phyloP scores from a whole-genome alignment of 2,888 invertebrate species.

The Agonum fuliginosum region DNA sequence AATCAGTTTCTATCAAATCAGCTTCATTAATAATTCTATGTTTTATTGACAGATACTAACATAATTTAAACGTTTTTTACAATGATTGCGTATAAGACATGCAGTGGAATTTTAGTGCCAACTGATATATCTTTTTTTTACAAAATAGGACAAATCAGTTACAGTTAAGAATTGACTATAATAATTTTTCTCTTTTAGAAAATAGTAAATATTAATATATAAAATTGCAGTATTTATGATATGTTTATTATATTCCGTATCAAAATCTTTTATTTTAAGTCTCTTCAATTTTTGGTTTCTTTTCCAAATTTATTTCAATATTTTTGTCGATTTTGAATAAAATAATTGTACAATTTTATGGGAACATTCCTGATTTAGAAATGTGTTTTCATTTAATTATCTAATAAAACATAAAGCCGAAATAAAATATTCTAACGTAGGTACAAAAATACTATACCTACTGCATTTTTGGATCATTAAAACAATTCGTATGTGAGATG shows the following conservation, averaged over 20 bases:
- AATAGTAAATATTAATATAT: conserved; percentile 44
- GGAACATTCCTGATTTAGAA: background rate
- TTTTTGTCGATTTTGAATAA: background rate
- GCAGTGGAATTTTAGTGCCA: no score
- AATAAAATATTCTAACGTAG: no score
- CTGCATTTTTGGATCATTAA: no score
- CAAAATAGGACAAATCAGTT: background rate
- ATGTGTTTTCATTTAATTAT: no score
- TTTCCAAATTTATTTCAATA: background rate
- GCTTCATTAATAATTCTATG: background rate
- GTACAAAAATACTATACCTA: no score
- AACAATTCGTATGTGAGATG: background rate
- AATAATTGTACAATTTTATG: background rate
- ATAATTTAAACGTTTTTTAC: no score
- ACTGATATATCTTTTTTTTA: background rate
- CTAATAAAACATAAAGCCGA: no score
- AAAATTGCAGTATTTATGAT: conserved; percentile 51
- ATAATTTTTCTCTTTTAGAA: conserved; percentile 18
- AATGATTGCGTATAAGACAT: background rate
- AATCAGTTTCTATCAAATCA: background rate
- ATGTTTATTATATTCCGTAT: conserved; percentile 43
- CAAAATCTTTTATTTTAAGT: conserved; percentile 17
- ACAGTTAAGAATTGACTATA: background rate
- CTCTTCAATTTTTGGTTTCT: background rate
- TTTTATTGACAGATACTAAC: conserved; percentile 2